A percentile compares a stretch with the other conserved stretches of the same genome.
Evolutionary conservation across 2,113 vertebrate genomes (phyloP).

Genomic region (Ammodytes dubius): DNA sequence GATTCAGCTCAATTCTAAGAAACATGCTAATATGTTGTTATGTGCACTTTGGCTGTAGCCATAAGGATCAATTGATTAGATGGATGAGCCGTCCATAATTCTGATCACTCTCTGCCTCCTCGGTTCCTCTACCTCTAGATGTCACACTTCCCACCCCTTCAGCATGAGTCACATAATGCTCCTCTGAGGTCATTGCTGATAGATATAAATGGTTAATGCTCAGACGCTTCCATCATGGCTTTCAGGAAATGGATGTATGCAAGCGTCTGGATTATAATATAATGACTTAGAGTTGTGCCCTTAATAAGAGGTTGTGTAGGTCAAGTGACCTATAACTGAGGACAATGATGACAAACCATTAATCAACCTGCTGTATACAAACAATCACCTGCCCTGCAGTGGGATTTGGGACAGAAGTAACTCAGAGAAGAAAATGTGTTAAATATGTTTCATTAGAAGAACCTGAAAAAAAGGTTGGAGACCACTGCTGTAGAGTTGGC

Average conservation of each 20-base stretch:
- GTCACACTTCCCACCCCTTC: slow-evolving; percentile 48
- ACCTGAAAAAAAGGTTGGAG: slow-evolving; percentile 3
- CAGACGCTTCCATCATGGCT: slow-evolving; percentile 28
- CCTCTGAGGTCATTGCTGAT: slow-evolving; percentile 40
- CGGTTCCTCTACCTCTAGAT: slow-evolving; percentile 1
- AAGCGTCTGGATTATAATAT: slow-evolving; percentile 32
- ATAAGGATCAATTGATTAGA: slow-evolving; percentile 27
- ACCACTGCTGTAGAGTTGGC: background rate
- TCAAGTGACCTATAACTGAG: slow-evolving; percentile 24
- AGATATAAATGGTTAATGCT: slow-evolving; percentile 35
- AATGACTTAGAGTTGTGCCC: slow-evolving; percentile 26
- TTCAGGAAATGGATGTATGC: slow-evolving; percentile 49
- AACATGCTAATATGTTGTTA: slow-evolving; percentile 8
- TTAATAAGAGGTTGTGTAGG: slow-evolving; percentile 21
- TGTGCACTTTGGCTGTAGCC: slow-evolving; percentile 1
- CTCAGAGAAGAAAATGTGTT: background rate
- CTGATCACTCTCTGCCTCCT: slow-evolving; percentile 14
- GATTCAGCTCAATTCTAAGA: slow-evolving; percentile 33
- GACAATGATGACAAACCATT: slow-evolving; percentile 22
- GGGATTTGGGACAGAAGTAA: background rate
- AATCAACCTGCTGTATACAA: slow-evolving; percentile 35
- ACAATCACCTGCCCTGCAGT: background rate
- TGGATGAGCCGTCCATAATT: slow-evolving; percentile 25
- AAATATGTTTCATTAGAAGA: background rate
- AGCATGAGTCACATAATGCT: slow-evolving; percentile 63